Evolutionary conservation across 2,113 vertebrate species (phyloP).

Genomic region (Pedionomus torquatus): DNA sequence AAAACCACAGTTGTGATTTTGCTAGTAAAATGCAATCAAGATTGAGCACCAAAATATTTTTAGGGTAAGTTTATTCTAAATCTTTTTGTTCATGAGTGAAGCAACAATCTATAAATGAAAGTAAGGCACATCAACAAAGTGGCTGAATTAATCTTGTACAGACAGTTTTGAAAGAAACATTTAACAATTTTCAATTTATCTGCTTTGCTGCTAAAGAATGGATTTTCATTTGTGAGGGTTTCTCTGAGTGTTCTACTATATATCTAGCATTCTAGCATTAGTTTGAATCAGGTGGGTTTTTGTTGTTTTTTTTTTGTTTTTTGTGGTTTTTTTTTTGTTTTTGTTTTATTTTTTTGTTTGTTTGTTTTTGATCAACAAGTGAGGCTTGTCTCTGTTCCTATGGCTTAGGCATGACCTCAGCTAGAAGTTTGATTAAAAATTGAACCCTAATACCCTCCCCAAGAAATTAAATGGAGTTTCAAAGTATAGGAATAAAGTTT

Average conservation of each 20-base stretch:
- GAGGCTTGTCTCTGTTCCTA: not conserved
- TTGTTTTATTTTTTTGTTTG: too few species aligned
- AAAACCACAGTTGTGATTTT: not conserved
- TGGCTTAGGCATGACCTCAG: not conserved
- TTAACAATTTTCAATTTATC: not conserved
- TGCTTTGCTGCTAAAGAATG: not conserved
- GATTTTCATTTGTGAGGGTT: not conserved
- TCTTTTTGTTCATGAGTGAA: not conserved
- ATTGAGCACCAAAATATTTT: not conserved
- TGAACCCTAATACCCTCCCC: not conserved
- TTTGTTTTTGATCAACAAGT: too few species aligned
- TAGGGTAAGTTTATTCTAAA: not conserved
- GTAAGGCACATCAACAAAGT: not conserved
- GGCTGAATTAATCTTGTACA: not conserved
- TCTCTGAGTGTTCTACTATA: not conserved
- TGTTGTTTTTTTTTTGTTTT: not conserved
- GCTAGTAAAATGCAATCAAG: not conserved
- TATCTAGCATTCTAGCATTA: not conserved
- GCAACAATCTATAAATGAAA: not conserved
- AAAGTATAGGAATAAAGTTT: not conserved
- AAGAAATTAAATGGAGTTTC: not conserved
- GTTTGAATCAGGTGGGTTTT: not conserved
- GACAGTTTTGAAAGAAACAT: not conserved
- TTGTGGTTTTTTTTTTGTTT: too few species aligned
- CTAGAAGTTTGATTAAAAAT: not conserved